Evolutionary conservation across 2,113 vertebrate species (phyloP).

Genomic region (Ammospiza caudacuta): DNA sequence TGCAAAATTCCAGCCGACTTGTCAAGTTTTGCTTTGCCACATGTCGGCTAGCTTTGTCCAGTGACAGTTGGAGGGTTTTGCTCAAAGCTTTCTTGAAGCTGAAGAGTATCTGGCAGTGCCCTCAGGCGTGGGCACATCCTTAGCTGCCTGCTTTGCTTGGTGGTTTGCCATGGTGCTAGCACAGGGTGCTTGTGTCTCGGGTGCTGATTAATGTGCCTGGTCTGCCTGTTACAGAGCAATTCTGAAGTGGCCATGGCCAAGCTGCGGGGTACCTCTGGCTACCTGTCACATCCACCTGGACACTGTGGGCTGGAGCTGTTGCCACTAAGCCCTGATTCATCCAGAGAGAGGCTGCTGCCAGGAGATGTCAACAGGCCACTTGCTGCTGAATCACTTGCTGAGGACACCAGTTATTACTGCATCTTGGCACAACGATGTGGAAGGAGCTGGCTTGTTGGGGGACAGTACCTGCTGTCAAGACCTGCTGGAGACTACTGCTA

Average conservation of each 20-base stretch:
- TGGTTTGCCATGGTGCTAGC: neutral
- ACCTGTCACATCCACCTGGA: conserved; percentile 28
- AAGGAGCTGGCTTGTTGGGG: neutral
- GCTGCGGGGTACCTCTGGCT: conserved; percentile 40
- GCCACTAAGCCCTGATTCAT: neutral
- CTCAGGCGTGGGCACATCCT: neutral
- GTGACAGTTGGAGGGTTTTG: neutral
- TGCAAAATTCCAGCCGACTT: neutral
- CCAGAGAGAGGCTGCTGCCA: conserved; percentile 37
- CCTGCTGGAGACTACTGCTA: neutral
- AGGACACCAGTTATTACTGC: neutral
- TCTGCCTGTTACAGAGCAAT: conserved; percentile 54
- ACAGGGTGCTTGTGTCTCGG: neutral
- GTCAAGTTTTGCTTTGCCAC: neutral
- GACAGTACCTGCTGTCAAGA: neutral
- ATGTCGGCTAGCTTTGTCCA: neutral
- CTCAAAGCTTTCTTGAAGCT: neutral
- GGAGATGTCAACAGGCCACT: neutral
- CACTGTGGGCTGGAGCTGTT: conserved; percentile 45
- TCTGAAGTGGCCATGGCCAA: conserved; percentile 28
- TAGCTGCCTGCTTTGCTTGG: neutral
- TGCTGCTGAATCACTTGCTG: conserved; percentile 25
- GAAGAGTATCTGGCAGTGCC: neutral
- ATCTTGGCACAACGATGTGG: neutral
- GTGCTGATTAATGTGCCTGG: conserved; percentile 16